Conservation (phyloP, 2,113 vertebrate genomes). For the Erpornis zantholeuca region DNA sequence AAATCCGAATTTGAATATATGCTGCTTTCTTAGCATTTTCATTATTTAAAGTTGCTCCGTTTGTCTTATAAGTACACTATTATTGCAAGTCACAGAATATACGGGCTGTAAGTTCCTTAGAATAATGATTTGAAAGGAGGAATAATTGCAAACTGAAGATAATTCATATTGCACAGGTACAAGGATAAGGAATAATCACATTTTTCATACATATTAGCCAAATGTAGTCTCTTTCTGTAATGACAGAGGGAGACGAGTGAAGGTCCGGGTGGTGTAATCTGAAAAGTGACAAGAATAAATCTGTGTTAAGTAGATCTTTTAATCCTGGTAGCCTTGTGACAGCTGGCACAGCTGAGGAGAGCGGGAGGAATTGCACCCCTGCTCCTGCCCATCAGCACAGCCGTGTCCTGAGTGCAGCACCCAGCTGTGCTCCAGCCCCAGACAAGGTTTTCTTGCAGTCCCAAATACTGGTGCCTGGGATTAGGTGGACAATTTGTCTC, state of each 20-base stretch:
- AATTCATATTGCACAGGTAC: constrained; percentile 38
- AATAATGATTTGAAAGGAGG: constrained; percentile 23
- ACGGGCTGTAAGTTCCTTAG: neutral
- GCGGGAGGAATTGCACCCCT: neutral
- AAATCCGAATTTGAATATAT: neutral
- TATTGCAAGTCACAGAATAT: neutral
- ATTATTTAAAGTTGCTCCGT: neutral
- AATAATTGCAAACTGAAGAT: constrained; percentile 51
- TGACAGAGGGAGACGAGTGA: neutral
- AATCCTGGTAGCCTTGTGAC: constrained; percentile 39
- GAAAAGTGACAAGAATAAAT: constrained; percentile 50
- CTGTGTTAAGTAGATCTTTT: constrained; percentile 38
- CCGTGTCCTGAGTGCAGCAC: neutral
- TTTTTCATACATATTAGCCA: constrained; percentile 39
- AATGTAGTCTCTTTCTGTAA: constrained; percentile 49
- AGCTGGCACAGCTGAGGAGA: neutral
- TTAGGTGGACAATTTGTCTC: neutral
- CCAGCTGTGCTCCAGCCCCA: neutral
- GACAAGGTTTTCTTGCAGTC: neutral
- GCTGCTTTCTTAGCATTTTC: neutral
- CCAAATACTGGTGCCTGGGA: neutral
- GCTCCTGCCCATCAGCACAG: neutral
- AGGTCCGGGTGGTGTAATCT: neutral
- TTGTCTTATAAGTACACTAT: constrained; percentile 13
- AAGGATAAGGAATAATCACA: constrained; percentile 26